phyloP scores from a whole-genome alignment of 2,888 invertebrate genomes.

The Sinhomidia bicolor region DNA sequence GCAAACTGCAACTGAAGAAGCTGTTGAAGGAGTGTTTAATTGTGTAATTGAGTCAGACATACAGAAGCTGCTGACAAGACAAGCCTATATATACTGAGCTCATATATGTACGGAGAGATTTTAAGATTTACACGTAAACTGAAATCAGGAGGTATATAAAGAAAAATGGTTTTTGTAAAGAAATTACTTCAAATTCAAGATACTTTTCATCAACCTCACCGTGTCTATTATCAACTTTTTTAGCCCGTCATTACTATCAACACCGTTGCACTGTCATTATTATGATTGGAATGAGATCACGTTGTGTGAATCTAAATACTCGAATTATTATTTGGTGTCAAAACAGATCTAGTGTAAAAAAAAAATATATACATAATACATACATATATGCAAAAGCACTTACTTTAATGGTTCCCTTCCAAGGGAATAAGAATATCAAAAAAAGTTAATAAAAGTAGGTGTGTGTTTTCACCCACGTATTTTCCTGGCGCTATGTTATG shows the following conservation, averaged over 20 bases:
- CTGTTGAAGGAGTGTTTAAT: conserved; percentile 45
- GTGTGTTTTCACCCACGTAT: conserved; percentile 8
- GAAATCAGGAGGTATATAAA: neutral
- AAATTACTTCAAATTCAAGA: conserved; percentile 29
- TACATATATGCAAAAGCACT: no score
- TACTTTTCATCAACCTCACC: conserved; percentile 45
- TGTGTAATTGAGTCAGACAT: conserved; percentile 28
- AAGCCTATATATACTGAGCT: conserved; percentile 16
- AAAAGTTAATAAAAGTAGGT: conserved; percentile 20
- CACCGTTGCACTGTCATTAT: conserved; percentile 36
- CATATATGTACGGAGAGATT: no score
- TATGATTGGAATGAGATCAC: conserved; percentile 45
- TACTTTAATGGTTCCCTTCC: no score
- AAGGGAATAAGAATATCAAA: neutral
- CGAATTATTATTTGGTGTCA: conserved; percentile 46
- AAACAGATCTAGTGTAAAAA: neutral
- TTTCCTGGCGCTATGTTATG: neutral
- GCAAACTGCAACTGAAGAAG: conserved; percentile 48
- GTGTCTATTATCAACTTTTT: conserved; percentile 26
- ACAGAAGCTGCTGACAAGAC: conserved; percentile 51
- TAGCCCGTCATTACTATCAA: conserved; percentile 36
- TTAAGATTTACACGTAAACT: neutral
- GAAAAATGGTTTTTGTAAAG: neutral
- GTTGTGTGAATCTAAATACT: conserved; percentile 43
- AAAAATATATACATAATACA: neutral